phyloP scores from a whole-genome alignment of 2,888 invertebrate genomes.

The Pristionchus mayeri region DNA sequence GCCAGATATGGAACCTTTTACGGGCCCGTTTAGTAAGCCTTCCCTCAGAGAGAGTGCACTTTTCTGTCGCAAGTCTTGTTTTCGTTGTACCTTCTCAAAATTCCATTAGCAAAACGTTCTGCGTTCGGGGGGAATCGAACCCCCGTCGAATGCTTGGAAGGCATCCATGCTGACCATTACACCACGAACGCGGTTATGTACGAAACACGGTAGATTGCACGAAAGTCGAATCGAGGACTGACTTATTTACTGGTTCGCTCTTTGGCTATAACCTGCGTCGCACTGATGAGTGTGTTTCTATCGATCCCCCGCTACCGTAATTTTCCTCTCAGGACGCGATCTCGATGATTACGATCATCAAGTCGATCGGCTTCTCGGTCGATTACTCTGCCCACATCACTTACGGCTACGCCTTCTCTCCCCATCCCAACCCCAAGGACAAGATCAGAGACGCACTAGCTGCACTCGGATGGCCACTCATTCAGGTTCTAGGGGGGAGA shows the following conservation, averaged over 20 bases:
- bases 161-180: slow-evolving; percentile 63
- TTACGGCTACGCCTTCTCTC: slow-evolving; percentile 75
- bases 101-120: slow-evolving; percentile 50
- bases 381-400: slow-evolving; percentile 87
- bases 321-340: slow-evolving; percentile 81
- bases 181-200: slow-evolving; percentile 57
- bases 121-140: slow-evolving; percentile 60
- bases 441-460: slow-evolving; percentile 88
- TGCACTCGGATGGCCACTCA: slow-evolving; percentile 90
- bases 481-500: slow-evolving; percentile 80
- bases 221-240: too few relatives aligned
- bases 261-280: too few relatives aligned
- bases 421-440: slow-evolving; percentile 59
- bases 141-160: slow-evolving; percentile 62
- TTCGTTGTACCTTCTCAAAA: too few relatives aligned
- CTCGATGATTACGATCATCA: slow-evolving; percentile 85
- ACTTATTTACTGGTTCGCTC: too few relatives aligned
- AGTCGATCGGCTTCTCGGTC: slow-evolving; percentile 97
- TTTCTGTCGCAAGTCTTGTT: too few relatives aligned
- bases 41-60: too few relatives aligned
- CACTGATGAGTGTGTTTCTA: too few relatives aligned
- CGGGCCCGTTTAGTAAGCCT: too few relatives aligned
- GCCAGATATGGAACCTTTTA: too few relatives aligned
- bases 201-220: too few relatives aligned
- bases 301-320: too few relatives aligned